Evolutionary conservation across 2,888 invertebrate species (phyloP), one percentile per base, ranked within the genome.

Genomic region (Phoronis australis): DNA sequence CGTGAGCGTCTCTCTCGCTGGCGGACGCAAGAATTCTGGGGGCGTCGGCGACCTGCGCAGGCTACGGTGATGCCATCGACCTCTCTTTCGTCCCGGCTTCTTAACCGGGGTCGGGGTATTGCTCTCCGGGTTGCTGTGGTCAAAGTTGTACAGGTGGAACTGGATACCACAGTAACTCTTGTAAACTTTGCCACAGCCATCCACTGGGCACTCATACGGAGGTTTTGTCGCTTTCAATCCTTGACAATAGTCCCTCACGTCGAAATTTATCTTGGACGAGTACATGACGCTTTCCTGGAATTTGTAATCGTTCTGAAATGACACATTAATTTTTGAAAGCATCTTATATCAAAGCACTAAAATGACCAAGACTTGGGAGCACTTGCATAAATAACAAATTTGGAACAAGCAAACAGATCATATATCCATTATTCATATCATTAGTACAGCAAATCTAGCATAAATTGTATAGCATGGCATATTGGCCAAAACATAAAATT

Each of bases 151-250:
- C 62, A 91, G 78, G 73, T 92, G 91, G 73, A 88, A 89, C 69
- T 90, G 89, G 61, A 92, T 81, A 1, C 91, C 91, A 65, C 86
- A 86, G 56, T 88, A 84, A 55, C 89, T 89, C 78, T 90, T 90
- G 77, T 91, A 92, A 22, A 86, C 85, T 73, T 87, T 87, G 60
- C 86, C 87, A 79, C 92, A 92, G 67, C 87, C 86, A 63, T 85
- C 85, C 46, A 90, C 82, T 6, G 92, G 92, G 69, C 92, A 93
- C 65, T 85, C 84, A 78, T 88, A 91, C 45, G 91, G 91, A 46
- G 91, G 90, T 69, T 87, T 87, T 71, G 86, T 87, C 61, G 85
- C 85, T 51, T 85, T 82, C 59, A 90, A 82, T 79, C 89, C 88
- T 75, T 87, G 86, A 73, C 88, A 88, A 79, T 88, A 90, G 74